Base-by-base conservation (phyloP, 2,888 invertebrate genomes). In the Parnassius smintheus region DNA sequence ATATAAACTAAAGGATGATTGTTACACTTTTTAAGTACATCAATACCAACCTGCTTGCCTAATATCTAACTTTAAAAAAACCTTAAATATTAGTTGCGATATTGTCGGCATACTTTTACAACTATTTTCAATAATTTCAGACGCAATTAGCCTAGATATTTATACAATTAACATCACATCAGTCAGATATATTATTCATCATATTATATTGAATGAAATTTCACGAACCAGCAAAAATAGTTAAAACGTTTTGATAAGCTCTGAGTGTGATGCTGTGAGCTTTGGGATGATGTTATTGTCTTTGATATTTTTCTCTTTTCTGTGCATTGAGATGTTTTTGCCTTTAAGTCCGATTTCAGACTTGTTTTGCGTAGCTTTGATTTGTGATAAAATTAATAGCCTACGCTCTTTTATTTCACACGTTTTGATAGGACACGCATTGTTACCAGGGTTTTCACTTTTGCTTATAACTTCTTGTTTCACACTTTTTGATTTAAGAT, bases 281-380 rank as follows among this genome's bases (percentile, higher is more conserved):
- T 78, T 82, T 9, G 82, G 76, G 70, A 90, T 80, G 25, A 81
- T 82, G 65, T 81, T 75, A 53, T 74, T 74, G 61, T 81, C 82
- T 69, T 81, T 81, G n/a, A 78, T 75, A 61, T 75, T 78, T 60
- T 84, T 85, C 35, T 85, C 81, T 76, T 88, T 86, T 61, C 82
- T 86, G 70, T 83, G 83, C 69, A 86, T 75, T 45, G 76, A 78
- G 72, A 88, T 86, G 75, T 86, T 86, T 73, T 88, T 88, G 50
- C 81, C 78, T 73, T 90, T 90, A 11, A 83, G 81, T 66, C 88
- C 86, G 49, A 78, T 86, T 72, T 89, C 90, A 7, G 89, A 91
- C 80, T 90, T 90, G 65, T 91, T 91, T 59, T 90, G 88, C 25
- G 83, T 89, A 62, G 82, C 86, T 73, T 91, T 91, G 66, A 90